phyloP scores from a whole-genome alignment of 1,140 invertebrate species.

The Brachionus plicatilis region DNA sequence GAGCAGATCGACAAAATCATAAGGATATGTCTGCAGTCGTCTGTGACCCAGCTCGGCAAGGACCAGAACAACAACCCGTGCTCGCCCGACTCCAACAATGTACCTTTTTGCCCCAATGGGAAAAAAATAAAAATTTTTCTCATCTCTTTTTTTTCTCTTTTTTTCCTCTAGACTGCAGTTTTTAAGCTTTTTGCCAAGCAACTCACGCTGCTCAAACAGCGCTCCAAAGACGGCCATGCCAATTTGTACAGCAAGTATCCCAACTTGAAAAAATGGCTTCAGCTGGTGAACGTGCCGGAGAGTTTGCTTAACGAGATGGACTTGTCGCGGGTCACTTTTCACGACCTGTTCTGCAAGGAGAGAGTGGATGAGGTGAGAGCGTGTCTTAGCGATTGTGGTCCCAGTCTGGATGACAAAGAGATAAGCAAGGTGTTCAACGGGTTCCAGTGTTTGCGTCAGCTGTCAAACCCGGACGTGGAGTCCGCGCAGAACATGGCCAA shows the following conservation, averaged over 20 bases:
- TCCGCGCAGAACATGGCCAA: neutral
- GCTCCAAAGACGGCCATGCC: neutral
- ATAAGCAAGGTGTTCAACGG: neutral
- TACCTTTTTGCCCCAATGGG: neutral
- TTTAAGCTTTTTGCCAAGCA: slow-evolving; percentile 33
- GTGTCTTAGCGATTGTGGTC: neutral
- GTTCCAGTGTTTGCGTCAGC: neutral
- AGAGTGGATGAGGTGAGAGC: neutral
- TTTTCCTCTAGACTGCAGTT: neutral
- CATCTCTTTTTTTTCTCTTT: neutral
- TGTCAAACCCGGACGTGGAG: neutral
- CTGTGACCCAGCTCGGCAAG: neutral
- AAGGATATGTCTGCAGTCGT: neutral
- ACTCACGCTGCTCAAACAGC: neutral
- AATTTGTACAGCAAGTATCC: slow-evolving; percentile 7
- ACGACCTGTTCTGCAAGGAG: neutral
- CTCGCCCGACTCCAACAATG: neutral
- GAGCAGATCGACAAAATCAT: slow-evolving; percentile 33
- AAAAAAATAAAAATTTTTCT: neutral
- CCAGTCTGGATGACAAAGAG: neutral
- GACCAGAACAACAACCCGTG: neutral
- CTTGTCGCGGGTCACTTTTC: neutral
- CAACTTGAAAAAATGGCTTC: slow-evolving; percentile 26
- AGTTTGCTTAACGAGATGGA: neutral
- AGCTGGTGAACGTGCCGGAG: neutral